Evolutionary conservation across 1,140 invertebrate species (phyloP), one percentile per base, ranked within the genome.

Genomic region (Acromyrmex echinatior): DNA sequence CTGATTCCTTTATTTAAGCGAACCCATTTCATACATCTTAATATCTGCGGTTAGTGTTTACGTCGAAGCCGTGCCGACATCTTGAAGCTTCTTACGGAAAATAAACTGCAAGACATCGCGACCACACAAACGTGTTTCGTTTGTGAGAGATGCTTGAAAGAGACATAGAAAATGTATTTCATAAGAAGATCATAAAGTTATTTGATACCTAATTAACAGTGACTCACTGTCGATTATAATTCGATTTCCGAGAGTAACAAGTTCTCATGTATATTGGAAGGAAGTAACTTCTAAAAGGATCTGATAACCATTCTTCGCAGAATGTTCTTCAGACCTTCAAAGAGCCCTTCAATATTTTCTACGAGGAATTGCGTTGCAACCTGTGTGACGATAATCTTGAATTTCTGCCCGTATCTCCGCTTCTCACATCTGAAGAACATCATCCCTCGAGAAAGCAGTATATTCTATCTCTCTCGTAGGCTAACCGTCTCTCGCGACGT

Each of bases 401-500:
- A 18, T 82, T 73, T 82, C 66, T 39, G 58, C 80, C 70, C 68
- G 39, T 28, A 58, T 81, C 66, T 71, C 18, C 80, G 39, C 16
- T 6, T 56, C 51, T 77, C 25, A n/a, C 25, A 73, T 73, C 25
- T 21, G 25, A 53, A 77, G 81, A 45, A 77, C 81, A 65, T 63
- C 82, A 78, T 78, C 58, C 74, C 87, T 70, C 62, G 16, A 53
- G 78, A 73, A 77, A 62, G 31, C 56, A 14, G 25, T 45, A 62
- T 70, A 74, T 65, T 73, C 63, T 73, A 53, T 60, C 62, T 62
- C 77, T 87, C 74, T 87, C 78, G 62, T 63, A 78, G 49, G 78
- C 35, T 62, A 76, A 70, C 53, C 87, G 39, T 77, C 78, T 86
- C 87, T 84, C 68, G 56, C 74, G 78, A 87, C 71, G 86, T 53